Evolutionary conservation across 2,113 vertebrate genomes (phyloP).

Genomic region (Actenoides lindsayi): DNA sequence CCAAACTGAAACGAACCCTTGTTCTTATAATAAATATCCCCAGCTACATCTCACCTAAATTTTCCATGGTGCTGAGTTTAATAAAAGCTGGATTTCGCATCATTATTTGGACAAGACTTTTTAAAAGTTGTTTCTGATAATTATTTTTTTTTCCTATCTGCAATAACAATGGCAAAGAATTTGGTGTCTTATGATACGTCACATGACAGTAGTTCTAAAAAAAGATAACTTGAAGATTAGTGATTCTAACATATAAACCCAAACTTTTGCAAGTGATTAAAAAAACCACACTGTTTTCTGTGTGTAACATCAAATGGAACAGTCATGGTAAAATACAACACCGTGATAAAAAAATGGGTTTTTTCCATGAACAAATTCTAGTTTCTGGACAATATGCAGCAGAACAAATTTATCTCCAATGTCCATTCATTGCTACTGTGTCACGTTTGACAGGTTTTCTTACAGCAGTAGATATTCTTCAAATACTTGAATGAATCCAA

Average conservation of each 20-base stretch:
- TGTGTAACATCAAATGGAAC: background rate
- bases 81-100: constrained; percentile 31
- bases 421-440: background rate
- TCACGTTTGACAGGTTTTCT: background rate
- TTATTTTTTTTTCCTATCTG: background rate
- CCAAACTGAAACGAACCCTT: background rate
- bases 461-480: background rate
- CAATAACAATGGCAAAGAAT: background rate
- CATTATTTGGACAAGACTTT: background rate
- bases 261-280: background rate
- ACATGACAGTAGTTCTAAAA: background rate
- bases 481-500: background rate
- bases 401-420: background rate
- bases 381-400: background rate
- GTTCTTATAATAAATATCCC: constrained; percentile 21
- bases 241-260: background rate
- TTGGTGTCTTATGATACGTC: background rate
- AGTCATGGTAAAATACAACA: background rate
- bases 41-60: background rate
- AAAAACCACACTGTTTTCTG: background rate
- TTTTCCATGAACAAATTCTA: background rate
- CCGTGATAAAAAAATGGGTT: background rate
- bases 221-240: background rate
- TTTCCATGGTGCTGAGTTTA: constrained; percentile 13
- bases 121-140: background rate